A percentile compares a stretch with the other conserved stretches of the same genome.
These are phyloP conservation scores for Colletes collaris DNA, from an alignment of 2,888 invertebrate species.

Conservation along the genomic window DNA sequence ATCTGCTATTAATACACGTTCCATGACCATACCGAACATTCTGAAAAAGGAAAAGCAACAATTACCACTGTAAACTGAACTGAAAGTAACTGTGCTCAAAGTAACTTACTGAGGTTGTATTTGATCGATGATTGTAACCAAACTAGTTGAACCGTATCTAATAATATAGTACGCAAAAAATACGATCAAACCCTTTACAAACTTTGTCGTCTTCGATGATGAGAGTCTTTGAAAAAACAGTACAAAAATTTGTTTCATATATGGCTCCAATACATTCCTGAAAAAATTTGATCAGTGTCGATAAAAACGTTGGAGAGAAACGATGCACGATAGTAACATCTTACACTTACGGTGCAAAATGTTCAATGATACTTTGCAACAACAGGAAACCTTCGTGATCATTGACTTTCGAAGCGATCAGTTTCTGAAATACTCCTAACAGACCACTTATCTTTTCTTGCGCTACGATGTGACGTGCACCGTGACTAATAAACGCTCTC, in stretches of 20 bases:
- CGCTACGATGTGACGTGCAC: slow-evolving; percentile 87
- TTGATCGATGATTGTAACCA: slow-evolving; percentile 92
- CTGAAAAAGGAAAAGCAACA: slow-evolving; percentile 82
- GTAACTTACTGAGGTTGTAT: slow-evolving; percentile 91
- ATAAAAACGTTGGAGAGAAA: slow-evolving; percentile 19
- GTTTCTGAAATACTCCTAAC: slow-evolving; percentile 97
- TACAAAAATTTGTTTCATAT: slow-evolving; percentile 94
- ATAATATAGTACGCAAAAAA: slow-evolving; percentile 95
- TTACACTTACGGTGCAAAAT: slow-evolving; percentile 90
- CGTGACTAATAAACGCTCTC: slow-evolving; percentile 92
- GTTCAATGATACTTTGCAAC: slow-evolving; percentile 92
- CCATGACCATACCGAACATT: slow-evolving; percentile 98
- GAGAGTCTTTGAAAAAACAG: slow-evolving; percentile 97
- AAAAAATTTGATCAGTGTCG: slow-evolving; percentile 62
- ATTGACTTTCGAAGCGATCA: slow-evolving; percentile 96
- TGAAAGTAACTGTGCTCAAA: background rate
- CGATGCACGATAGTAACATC: background rate
- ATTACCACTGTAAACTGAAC: background rate
- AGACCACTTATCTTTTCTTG: slow-evolving; percentile 91
- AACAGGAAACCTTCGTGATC: slow-evolving; percentile 98
- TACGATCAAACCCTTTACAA: slow-evolving; percentile 93
- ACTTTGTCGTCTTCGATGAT: slow-evolving; percentile 97
- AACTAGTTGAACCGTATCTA: slow-evolving; percentile 89
- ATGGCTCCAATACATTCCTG: slow-evolving; percentile 90
- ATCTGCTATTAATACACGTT: slow-evolving; percentile 93